Conservation (phyloP, 2,113 vertebrate genomes). For the Speoplatyrhinus poulsoni region DNA sequence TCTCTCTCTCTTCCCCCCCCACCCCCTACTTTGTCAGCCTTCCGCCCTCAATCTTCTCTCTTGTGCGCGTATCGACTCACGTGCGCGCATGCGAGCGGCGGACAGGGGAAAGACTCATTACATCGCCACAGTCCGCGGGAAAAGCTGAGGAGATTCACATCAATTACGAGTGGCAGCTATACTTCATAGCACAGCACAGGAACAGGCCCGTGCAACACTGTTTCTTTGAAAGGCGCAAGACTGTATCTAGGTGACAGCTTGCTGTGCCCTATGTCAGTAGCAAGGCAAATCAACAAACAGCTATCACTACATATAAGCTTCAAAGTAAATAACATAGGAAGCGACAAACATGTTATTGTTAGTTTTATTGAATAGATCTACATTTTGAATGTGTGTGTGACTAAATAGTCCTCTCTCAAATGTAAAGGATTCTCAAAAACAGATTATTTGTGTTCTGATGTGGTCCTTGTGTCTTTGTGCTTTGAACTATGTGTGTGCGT, state of each 20-base stretch:
- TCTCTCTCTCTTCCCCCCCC: not conserved
- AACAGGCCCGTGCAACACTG: conserved; percentile 13
- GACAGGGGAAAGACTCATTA: not conserved
- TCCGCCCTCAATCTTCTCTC: conserved; percentile 15
- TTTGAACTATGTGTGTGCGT: conserved; percentile 37
- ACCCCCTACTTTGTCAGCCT: not conserved
- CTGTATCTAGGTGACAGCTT: conserved; percentile 8
- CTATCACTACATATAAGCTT: not conserved
- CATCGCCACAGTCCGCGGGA: conserved; percentile 13
- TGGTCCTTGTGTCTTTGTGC: conserved; percentile 29
- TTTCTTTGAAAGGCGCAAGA: not conserved
- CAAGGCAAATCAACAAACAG: not conserved
- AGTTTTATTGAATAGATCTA: not conserved
- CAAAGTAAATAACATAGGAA: not conserved
- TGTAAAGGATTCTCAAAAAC: not conserved
- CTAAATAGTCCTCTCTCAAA: not conserved
- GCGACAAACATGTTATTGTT: not conserved
- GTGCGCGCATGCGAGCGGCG: not conserved
- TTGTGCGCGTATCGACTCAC: conserved; percentile 1
- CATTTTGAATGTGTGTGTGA: not conserved
- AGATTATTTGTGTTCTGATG: conserved; percentile 21
- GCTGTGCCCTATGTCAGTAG: not conserved
- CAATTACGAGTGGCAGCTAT: conserved; percentile 27
- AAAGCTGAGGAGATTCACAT: conserved; percentile 24
- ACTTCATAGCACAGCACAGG: conserved; percentile 1